A percentile compares a stretch with the other conserved stretches of the same genome.
These are phyloP conservation scores for Netelia fuscicornis DNA, from an alignment of 2,888 invertebrate species.

Conservation along the genomic window DNA sequence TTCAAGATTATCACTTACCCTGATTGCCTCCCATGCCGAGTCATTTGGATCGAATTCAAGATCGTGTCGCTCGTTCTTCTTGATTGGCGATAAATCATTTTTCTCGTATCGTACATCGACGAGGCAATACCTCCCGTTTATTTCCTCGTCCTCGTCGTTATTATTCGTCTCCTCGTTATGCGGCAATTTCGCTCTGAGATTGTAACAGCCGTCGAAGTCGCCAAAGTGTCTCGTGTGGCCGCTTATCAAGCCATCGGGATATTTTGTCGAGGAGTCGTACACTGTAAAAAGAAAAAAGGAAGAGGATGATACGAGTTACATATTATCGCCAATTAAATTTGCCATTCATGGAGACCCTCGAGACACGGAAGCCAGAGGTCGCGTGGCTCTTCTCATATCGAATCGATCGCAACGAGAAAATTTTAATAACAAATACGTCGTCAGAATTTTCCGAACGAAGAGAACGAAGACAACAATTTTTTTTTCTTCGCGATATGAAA, in stretches of 20 bases:
- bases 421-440: no score
- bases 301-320: neutral
- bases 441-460: no score
- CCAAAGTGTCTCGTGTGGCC: constrained; percentile 78
- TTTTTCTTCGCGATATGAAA: no score
- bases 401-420: no score
- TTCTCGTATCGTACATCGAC: constrained; percentile 75
- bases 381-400: no score
- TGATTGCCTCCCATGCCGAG: constrained; percentile 78
- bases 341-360: no score
- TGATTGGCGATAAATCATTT: constrained; percentile 49
- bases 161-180: constrained; percentile 25
- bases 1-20: constrained; percentile 68
- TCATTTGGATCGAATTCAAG: constrained; percentile 75
- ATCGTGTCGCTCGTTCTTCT: constrained; percentile 63
- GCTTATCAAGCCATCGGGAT: constrained; percentile 77
- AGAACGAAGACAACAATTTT: no score
- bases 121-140: constrained; percentile 76
- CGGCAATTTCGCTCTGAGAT: constrained; percentile 69
- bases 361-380: no score
- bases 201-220: constrained; percentile 79
- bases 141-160: constrained; percentile 54
- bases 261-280: constrained; percentile 79
- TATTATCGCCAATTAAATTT: no score
- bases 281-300: constrained; percentile 69